Conservation (phyloP, 2,113 vertebrate species). For the Peromyscus maniculatus region DNA sequence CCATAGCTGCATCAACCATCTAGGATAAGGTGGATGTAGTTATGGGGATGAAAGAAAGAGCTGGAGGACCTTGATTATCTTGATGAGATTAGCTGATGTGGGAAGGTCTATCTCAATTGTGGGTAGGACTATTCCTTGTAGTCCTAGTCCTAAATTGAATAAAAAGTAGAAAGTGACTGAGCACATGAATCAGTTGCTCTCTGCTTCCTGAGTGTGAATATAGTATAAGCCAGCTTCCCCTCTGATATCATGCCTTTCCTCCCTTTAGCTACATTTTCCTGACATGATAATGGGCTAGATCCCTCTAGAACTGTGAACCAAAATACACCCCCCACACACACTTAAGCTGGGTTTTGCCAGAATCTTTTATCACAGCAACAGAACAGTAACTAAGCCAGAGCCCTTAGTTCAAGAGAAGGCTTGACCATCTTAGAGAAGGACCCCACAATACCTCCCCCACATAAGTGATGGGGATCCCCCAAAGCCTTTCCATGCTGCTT, state of each 20-base stretch:
- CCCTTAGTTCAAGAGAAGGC: no score
- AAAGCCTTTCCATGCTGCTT: neutral
- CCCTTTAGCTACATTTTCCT: neutral
- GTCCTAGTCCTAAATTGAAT: neutral
- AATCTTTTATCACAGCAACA: neutral
- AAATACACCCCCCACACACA: neutral
- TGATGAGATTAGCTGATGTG: neutral
- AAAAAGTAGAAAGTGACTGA: neutral
- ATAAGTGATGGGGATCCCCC: no score
- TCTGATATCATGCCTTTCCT: neutral
- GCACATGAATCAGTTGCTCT: neutral
- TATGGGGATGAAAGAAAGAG: neutral
- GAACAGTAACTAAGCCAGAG: neutral
- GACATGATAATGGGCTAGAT: neutral
- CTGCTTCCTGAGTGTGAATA: neutral
- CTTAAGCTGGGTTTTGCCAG: neutral
- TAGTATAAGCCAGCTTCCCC: neutral
- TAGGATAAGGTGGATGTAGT: neutral
- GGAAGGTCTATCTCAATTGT: neutral
- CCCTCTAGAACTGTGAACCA: neutral
- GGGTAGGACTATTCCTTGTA: neutral
- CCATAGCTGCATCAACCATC: neutral
- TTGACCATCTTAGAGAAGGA: neutral
- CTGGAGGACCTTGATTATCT: neutral
- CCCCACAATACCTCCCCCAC: no score